These are phyloP conservation scores for Tetranychus piercei DNA, from an alignment of 2,888 invertebrate genomes.

Conservation along the genomic window DNA sequence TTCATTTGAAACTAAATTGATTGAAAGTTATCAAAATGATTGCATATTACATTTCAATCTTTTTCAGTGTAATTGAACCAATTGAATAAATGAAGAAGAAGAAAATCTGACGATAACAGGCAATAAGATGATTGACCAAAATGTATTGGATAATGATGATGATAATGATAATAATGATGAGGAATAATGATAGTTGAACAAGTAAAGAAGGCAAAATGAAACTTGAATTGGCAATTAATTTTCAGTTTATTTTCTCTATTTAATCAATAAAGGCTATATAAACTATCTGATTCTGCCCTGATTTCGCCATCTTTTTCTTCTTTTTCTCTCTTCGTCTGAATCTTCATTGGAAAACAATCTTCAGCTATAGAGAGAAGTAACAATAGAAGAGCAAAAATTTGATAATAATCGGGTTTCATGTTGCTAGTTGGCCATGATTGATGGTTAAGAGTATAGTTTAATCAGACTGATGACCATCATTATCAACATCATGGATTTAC, in stretches of 20 bases:
- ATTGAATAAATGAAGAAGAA: not conserved
- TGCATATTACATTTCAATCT: too few relatives aligned
- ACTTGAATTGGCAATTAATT: not conserved
- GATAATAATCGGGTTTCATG: not conserved
- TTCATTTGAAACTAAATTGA: not conserved
- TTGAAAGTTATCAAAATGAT: not conserved
- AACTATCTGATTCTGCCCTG: too few relatives aligned
- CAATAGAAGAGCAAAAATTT: not conserved
- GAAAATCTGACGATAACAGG: not conserved
- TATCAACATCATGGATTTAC: too few relatives aligned
- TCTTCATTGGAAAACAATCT: not conserved
- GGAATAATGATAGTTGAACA: not conserved
- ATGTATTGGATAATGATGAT: not conserved
- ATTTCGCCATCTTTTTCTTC: too few relatives aligned
- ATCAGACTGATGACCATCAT: not conserved
- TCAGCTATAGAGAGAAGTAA: not conserved
- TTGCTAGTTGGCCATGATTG: not conserved
- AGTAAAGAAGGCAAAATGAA: not conserved
- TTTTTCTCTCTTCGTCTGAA: too few relatives aligned
- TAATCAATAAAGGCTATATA: not conserved
- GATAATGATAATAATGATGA: not conserved
- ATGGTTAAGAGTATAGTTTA: not conserved
- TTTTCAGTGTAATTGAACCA: too few relatives aligned
- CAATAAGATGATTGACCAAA: constrained; percentile 1
- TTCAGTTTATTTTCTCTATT: not conserved